These are phyloP conservation scores for Sylvilagus bachmani DNA, from an alignment of 2,113 vertebrate species.

Conservation along the genomic window DNA sequence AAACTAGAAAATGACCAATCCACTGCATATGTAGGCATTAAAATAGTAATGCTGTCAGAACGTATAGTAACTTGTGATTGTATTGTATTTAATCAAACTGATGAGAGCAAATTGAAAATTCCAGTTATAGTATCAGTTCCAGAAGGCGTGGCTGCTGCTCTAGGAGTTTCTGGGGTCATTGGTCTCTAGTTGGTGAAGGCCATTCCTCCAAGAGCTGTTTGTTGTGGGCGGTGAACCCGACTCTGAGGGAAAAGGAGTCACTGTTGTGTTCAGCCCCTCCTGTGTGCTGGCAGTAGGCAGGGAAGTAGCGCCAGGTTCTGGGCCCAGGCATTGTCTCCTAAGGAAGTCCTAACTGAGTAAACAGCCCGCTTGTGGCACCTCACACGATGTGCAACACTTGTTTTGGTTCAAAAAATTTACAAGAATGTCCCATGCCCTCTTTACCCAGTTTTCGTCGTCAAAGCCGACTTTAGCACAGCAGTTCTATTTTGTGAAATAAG, in stretches of 20 bases:
- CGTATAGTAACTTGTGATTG: not conserved
- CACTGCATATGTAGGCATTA: not conserved
- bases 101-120: not conserved
- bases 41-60: not conserved
- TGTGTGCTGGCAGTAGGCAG: not conserved
- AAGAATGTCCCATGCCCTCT: not conserved
- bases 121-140: not conserved
- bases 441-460: not conserved
- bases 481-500: too few relatives aligned
- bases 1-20: conserved; percentile 13
- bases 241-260: not conserved
- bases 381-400: not conserved
- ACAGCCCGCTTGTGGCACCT: not conserved
- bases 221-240: not conserved
- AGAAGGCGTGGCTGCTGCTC: not conserved
- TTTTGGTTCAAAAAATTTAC: not conserved
- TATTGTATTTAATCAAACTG: not conserved
- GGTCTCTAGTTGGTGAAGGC: not conserved
- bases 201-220: not conserved
- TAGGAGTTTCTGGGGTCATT: not conserved
- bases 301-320: not conserved
- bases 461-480: too few relatives aligned
- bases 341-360: not conserved
- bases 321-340: not conserved
- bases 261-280: not conserved